Base-by-base conservation (phyloP, 1,140 invertebrate genomes). In the Diorhabda carinulata region DNA sequence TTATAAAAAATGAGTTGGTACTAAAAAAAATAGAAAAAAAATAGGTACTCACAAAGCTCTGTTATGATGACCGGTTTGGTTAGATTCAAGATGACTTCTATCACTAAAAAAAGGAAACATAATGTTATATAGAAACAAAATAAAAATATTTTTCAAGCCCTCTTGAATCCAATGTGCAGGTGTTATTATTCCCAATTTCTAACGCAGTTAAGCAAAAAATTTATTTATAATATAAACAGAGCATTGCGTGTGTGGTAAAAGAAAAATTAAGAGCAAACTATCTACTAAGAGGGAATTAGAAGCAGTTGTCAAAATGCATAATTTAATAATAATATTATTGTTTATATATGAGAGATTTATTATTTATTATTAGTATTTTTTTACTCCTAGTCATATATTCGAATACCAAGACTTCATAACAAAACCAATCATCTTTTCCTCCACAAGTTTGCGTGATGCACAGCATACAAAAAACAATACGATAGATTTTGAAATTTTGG, bases 41-140 rank as follows among this genome's bases (percentile, higher is more conserved):
- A 56, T 42, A n/a, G 47, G 47, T 65, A 65, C 64, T 65, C 64
- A 65, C 64, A 65, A 65, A 65, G 47, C 64, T 65, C 64, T 65
- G 52, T 65, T 65, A 42, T 65, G 64, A 42, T 65, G 64, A 65
- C 64, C 56, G 64, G 64, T 65, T 56, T 65, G 64, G 64, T 65
- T 65, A 45, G 64, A 65, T 65, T 65, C 64, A 65, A 65, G 64
- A 65, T 65, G 64, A 45, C 64, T 43, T 57, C 25, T 42, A 57
- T 65, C 64, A 43, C 64, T 65, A 65, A 45, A 65, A 65, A 65
- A 65, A 45, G 64, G 56, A 65, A 56, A 65, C 57, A 65, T 25
- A 65, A 65, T 42, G 57, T 65, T 65, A 65, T 57, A 25, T n/a
- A 52, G n/a, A 52, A 52, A 52, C 47, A 65, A 43, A 41, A 65